Conservation (phyloP, 2,797 vertebrate genomes). For the Anguilla marmorata region DNA sequence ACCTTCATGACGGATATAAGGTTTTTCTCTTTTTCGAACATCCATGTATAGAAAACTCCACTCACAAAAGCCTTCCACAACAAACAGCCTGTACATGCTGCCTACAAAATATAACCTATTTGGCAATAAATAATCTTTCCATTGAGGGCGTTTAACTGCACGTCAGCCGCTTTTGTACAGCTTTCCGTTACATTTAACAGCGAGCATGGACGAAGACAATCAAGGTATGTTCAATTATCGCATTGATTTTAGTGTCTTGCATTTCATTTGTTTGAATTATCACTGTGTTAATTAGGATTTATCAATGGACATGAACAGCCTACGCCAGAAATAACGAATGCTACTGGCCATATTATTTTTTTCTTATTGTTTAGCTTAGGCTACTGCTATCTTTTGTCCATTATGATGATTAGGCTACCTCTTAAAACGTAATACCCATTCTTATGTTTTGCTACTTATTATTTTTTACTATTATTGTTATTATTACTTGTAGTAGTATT, state of each 20-base stretch:
- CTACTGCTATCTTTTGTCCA: neutral
- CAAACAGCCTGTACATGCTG: slow-evolving; percentile 10
- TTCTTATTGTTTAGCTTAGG: neutral
- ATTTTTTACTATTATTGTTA: neutral
- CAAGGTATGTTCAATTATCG: slow-evolving; percentile 16
- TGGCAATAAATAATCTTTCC: slow-evolving; percentile 1
- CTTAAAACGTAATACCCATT: neutral
- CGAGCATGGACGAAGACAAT: slow-evolving; percentile 8
- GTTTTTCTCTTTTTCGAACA: neutral
- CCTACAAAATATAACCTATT: slow-evolving; percentile 14
- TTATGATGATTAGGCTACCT: neutral
- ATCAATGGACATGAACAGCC: neutral
- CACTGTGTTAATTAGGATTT: neutral
- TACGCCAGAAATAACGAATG: neutral
- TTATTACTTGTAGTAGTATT: neutral
- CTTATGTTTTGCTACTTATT: neutral
- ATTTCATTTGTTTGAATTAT: neutral
- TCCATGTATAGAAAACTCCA: slow-evolving; percentile 7
- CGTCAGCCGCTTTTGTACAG: neutral
- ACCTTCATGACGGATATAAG: neutral
- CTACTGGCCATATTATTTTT: neutral
- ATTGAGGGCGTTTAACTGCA: slow-evolving; percentile 2
- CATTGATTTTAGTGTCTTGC: neutral
- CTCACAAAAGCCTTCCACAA: neutral
- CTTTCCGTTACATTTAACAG: neutral